Evolutionary conservation across 2,113 vertebrate genomes (phyloP).

Genomic region (Glaucomys volans): DNA sequence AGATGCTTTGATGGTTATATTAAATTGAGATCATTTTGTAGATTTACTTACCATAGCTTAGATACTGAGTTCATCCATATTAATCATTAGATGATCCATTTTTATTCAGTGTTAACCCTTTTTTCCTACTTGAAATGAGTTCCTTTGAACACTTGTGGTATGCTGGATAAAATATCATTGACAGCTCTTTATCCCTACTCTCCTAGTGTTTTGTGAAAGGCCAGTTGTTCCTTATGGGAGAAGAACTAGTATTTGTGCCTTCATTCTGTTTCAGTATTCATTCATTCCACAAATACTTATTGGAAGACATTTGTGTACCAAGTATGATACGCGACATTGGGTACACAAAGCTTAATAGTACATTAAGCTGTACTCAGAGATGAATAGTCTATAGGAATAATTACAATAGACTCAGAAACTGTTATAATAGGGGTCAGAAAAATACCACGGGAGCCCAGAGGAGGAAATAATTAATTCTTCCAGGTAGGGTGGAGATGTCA

Average conservation of each 20-base stretch:
- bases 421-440: background rate
- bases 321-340: background rate
- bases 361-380: background rate
- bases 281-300: slow-evolving; percentile 1
- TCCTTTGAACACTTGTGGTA: slow-evolving; percentile 17
- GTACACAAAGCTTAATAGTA: background rate
- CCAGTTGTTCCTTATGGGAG: background rate
- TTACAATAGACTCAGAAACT: slow-evolving; percentile 8
- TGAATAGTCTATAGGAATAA: background rate
- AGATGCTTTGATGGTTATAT: slow-evolving; percentile 54
- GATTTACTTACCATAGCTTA: slow-evolving; percentile 37
- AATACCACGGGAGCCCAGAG: background rate
- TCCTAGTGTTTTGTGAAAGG: background rate
- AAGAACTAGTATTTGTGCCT: slow-evolving; percentile 20
- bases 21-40: slow-evolving; percentile 56
- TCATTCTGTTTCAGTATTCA: slow-evolving; percentile 26
- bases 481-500: background rate
- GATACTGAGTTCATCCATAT: slow-evolving; percentile 47
- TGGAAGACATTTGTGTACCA: background rate
- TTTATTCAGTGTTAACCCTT: background rate
- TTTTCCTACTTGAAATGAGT: background rate
- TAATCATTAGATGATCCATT: slow-evolving; percentile 34
- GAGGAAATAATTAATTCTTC: slow-evolving; percentile 38
- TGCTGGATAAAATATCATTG: background rate
- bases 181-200: background rate